Evolutionary conservation across 2,113 vertebrate species (phyloP), one percentile per base, ranked within the genome.

Genomic region (Chaenocephalus aceratus): DNA sequence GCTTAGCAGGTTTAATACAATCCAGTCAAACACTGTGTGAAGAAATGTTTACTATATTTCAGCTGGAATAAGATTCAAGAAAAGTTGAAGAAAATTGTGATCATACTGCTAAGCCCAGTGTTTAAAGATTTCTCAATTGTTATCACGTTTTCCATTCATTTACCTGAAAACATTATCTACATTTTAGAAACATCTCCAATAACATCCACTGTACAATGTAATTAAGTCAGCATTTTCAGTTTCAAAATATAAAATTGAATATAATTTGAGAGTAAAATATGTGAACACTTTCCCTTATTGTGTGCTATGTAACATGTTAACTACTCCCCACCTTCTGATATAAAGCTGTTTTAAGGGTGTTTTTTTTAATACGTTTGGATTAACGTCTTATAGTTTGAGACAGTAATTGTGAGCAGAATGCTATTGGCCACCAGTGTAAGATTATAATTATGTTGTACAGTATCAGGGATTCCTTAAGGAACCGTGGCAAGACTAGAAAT

Each of bases 401-500:
- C 36, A 41, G 36, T 41, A 41, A 41, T 41, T 41, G 36, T 41
- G 36, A 41, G 36, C 36, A 41, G 7, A 41, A 52, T 21, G 18
- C 9, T 10, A 56, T 75, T 44, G 69, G 30, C 36, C 57, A 23
- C 51, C 62, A 60, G 51, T 13, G 45, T 49, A 75, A 66, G 76
- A 41, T 67, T 30, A 5, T 66, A 59, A 85, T 87, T 54, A 60
- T 61, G 53, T 79, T 46, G 23, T 23, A 8, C 77, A 75, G 52
- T 52, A 48, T 56, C 34, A 56, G 62, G 61, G 68, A 86, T 77
- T 77, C 75, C 80, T 77, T 60, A 67, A 86, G 79, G 51, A 83
- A 69, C 71, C n/a, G 78, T 82, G 80, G 66, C 72, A 56, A 41
- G 49, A 16, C 57, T 67, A 73, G 56, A 77, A 53, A 68, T 83